Conservation (phyloP, 1,140 invertebrate species). For the Drosophila azteca region DNA sequence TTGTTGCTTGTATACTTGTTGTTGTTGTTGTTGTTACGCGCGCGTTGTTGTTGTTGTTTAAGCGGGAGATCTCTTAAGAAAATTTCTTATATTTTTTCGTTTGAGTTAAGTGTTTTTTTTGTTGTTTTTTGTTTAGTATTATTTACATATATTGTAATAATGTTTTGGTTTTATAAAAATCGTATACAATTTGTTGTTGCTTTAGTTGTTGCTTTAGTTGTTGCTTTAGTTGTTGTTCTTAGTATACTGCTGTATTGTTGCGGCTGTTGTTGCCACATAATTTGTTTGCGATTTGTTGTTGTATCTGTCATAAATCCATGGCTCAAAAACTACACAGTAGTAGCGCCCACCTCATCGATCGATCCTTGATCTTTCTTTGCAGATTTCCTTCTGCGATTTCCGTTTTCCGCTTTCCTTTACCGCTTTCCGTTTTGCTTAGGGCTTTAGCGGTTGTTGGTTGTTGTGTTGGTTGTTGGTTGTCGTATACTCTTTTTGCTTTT, state of each 20-base stretch:
- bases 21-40: constrained; percentile 45
- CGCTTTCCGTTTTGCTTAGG: constrained; percentile 10
- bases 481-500: constrained; percentile 65
- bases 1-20: constrained; percentile 67
- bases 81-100: constrained; percentile 1
- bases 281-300: constrained; percentile 12
- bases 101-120: not conserved
- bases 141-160: constrained; percentile 76
- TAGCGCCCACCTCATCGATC: too few species aligned
- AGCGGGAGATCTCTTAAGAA: constrained; percentile 43
- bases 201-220: constrained; percentile 44
- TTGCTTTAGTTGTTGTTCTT: constrained; percentile 46
- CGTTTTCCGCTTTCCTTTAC: constrained; percentile 10
- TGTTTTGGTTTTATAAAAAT: constrained; percentile 77
- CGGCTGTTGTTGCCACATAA: constrained; percentile 43
- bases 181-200: constrained; percentile 75
- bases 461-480: constrained; percentile 29
- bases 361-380: constrained; percentile 16
- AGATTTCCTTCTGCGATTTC: not conserved
- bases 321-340: constrained; percentile 19
- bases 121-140: constrained; percentile 36
- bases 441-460: constrained; percentile 24
- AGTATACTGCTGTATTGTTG: constrained; percentile 54
- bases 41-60: constrained; percentile 36
- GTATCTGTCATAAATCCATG: constrained; percentile 77